Evolutionary conservation across 2,113 vertebrate genomes (phyloP).

Genomic region (Oncorhynchus mykiss): DNA sequence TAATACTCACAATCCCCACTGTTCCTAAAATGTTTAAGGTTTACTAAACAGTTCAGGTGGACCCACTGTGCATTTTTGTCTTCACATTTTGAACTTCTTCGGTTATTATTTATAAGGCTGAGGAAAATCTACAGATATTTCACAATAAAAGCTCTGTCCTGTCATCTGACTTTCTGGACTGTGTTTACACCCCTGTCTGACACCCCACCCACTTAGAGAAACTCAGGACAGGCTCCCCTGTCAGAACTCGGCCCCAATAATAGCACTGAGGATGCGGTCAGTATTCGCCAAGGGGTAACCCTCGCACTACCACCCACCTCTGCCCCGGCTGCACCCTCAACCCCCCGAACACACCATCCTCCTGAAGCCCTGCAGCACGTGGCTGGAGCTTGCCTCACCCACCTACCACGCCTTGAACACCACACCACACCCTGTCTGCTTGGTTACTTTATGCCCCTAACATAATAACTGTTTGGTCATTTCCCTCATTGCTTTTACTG

Average conservation of each 20-base stretch:
- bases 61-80: no score
- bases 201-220: slow-evolving; percentile 13
- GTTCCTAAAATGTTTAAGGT: no score
- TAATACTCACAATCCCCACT: no score
- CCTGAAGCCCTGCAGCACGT: neutral
- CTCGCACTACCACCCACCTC: slow-evolving; percentile 7
- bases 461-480: neutral
- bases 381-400: neutral
- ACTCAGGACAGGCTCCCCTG: slow-evolving; percentile 9
- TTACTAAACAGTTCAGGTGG: no score
- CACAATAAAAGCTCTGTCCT: neutral
- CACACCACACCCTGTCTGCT: neutral
- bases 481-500: neutral
- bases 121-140: neutral
- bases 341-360: neutral
- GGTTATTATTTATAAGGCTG: neutral
- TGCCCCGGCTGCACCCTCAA: slow-evolving; percentile 2
- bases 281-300: slow-evolving; percentile 11
- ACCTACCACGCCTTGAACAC: neutral
- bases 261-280: slow-evolving; percentile 31
- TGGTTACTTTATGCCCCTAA: slow-evolving; percentile 11
- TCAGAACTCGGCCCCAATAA: slow-evolving; percentile 15
- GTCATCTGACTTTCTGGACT: slow-evolving; percentile 20
- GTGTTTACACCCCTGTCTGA: slow-evolving; percentile 12
- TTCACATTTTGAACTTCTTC: no score